phyloP scores from a whole-genome alignment of 2,888 invertebrate genomes.

The Drosophila borborema region DNA sequence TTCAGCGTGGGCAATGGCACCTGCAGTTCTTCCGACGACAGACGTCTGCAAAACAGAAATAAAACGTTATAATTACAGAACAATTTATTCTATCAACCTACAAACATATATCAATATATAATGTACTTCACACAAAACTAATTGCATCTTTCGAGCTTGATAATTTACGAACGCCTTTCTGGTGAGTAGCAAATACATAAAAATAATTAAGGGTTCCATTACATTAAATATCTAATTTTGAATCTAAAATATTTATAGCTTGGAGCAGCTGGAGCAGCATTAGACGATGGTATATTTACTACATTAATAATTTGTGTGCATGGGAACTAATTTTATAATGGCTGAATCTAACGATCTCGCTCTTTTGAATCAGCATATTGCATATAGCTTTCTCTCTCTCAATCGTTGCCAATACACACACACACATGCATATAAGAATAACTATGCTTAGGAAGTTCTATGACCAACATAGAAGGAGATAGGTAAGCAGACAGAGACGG shows the following conservation, averaged over 20 bases:
- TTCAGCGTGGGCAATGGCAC: constrained; percentile 82
- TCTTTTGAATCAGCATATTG: background rate
- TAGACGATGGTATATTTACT: background rate
- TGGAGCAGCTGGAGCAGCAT: background rate
- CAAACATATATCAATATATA: background rate
- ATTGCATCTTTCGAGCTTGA: background rate
- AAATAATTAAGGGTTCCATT: background rate
- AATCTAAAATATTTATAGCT: background rate
- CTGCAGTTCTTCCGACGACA: constrained; percentile 82
- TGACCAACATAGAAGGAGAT: too few relatives aligned
- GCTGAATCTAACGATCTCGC: background rate
- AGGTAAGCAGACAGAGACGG: too few relatives aligned
- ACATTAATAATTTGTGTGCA: background rate
- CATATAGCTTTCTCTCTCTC: constrained; percentile 3
- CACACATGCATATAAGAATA: background rate
- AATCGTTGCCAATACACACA: background rate
- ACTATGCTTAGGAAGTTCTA: too few relatives aligned
- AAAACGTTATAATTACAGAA: background rate
- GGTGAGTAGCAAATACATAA: background rate
- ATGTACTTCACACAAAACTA: background rate
- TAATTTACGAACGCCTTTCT: background rate
- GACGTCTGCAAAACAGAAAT: constrained; percentile 54
- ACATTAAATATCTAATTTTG: background rate
- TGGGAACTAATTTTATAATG: background rate
- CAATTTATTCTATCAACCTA: background rate